Evolutionary conservation across 2,797 vertebrate genomes (phyloP).

Genomic region (Liasis olivaceus): DNA sequence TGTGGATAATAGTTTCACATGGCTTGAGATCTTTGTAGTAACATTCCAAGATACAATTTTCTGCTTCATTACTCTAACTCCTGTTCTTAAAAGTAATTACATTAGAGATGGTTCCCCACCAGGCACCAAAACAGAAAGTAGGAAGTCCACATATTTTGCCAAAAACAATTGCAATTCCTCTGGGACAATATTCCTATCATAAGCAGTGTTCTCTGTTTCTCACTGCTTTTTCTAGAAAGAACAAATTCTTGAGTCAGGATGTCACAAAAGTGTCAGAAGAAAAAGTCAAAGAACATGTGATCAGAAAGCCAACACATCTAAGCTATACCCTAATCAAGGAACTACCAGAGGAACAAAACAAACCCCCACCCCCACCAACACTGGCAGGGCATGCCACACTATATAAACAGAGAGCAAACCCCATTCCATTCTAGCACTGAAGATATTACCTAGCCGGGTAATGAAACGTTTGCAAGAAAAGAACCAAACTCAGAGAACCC

Average conservation of each 20-base stretch:
- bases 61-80: not conserved
- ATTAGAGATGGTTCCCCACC: not conserved
- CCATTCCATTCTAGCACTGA: too few relatives aligned
- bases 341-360: too few relatives aligned
- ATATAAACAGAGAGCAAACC: too few relatives aligned
- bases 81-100: not conserved
- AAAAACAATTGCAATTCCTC: not conserved
- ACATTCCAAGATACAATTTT: not conserved
- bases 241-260: not conserved
- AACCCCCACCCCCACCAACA: too few relatives aligned
- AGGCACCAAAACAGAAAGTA: not conserved
- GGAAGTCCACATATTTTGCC: not conserved
- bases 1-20: not conserved
- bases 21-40: not conserved
- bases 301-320: not conserved
- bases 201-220: not conserved
- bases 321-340: not conserved
- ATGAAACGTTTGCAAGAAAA: too few relatives aligned
- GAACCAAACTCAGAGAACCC: too few relatives aligned
- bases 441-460: too few relatives aligned
- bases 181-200: not conserved
- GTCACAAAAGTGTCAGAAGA: not conserved
- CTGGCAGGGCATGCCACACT: too few relatives aligned
- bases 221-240: not conserved
- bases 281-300: not conserved